These are phyloP conservation scores for Diplosoma virens DNA, from an alignment of 23 tunicate species.

Conservation along the genomic window DNA sequence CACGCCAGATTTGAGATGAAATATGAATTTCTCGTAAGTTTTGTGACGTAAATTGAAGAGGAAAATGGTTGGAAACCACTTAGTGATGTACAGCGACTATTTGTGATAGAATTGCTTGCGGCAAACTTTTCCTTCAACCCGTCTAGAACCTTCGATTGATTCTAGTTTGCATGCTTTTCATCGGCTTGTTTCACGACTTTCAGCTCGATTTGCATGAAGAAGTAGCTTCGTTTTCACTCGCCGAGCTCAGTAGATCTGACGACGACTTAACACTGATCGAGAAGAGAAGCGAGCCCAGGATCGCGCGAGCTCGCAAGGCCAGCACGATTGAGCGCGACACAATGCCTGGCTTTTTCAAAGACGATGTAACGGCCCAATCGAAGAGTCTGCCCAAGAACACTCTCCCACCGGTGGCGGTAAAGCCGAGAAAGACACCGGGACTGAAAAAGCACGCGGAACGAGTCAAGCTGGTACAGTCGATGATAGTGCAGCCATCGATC, in stretches of 20 bases:
- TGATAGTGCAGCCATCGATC: conserved; percentile 37
- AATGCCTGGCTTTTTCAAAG: background rate
- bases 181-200: background rate
- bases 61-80: too few species aligned
- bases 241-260: background rate
- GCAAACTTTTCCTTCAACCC: too few species aligned
- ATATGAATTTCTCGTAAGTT: too few species aligned
- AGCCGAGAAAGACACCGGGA: conserved; percentile 22
- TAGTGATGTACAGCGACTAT: too few species aligned
- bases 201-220: conserved; percentile 2
- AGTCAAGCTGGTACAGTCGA: conserved; percentile 51
- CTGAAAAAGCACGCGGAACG: conserved; percentile 37
- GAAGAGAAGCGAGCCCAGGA: background rate
- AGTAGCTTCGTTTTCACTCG: background rate
- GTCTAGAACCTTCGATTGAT: too few species aligned
- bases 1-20: too few species aligned
- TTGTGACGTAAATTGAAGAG: too few species aligned
- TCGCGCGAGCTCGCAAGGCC: conserved; percentile 22
- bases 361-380: conserved; percentile 3
- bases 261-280: conserved; percentile 8
- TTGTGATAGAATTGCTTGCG: too few species aligned
- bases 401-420: conserved; percentile 1
- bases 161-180: background rate
- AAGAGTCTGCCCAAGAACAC: conserved; percentile 11
- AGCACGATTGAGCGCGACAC: conserved; percentile 42